Evolutionary conservation across 2,113 vertebrate species (phyloP), one percentile per base, ranked within the genome.

Genomic region (Heteronetta atricapilla): DNA sequence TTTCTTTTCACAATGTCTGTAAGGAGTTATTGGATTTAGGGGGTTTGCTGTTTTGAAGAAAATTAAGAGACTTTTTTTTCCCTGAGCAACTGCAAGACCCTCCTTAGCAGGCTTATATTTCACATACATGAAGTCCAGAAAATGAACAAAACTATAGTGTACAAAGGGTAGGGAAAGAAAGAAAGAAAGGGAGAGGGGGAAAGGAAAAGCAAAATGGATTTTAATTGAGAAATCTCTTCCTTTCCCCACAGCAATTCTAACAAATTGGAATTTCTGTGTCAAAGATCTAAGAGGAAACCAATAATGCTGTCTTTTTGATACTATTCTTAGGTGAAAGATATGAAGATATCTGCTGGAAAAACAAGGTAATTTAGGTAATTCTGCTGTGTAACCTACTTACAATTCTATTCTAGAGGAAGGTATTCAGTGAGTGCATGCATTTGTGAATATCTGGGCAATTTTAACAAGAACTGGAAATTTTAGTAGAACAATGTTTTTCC

Each of bases 51-150:
- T 75, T 92, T 92, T 91, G 52, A 94, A 96, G 75, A 75, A 90
- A 86, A 77, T 36, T 66, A 68, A 21, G 84, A 69, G 55, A 72
- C 14, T 33, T 94, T 90, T 10, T 87, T 88, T 89, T 95, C 85
- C 70, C 73, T 91, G 44, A 88, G 38, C 26, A 40, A 82, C 13
- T 64, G 59, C 62, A 94, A 95, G 60, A 63, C 55, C 64, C 92
- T 82, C 52, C 66, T 80, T 83, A 67, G 46, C 10, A 84, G 77
- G 76, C 33, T 94, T 95, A 5, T 81, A 95, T 90, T 96, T 95
- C 86, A 95, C 46, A 59, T 59, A 88, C 62, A 92, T 82, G 91
- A 63, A 94, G 85, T 34, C 33, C 4, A 69, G 81, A 96, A 96
- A 89, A 87, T 28, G 19, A 70, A 36, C 63, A 90, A 90, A 97